Base-by-base conservation (phyloP, 1,140 invertebrate genomes). In the Bombus polaris region DNA sequence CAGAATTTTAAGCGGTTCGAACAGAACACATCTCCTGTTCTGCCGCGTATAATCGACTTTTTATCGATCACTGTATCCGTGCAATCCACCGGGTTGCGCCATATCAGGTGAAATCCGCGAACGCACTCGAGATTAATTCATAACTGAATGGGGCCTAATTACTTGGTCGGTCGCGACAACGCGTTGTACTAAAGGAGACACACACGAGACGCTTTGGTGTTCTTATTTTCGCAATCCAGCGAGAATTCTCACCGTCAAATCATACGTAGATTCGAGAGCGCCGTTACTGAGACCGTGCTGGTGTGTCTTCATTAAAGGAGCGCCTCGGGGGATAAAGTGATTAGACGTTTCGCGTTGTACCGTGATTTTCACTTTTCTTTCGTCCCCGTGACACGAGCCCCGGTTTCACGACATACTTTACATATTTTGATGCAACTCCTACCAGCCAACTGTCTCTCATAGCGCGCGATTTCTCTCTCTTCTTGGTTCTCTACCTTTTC, bases 121-220 rank as follows among this genome's bases (percentile, higher is more conserved):
- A 83, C 44, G 32, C 47, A 62, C 73, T n/a, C 53, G 76, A 84
- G 68, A 80, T 80, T 85, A 85, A 85, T 73, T 37, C 83, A 57
- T 85, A 85, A 85, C 44, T 85, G 77, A 85, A 85, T 85, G 42
- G 76, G 37, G 42, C 32, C 76, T 85, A 85, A 85, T 85, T 85
- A 85, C 83, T 65, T 15, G 53, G 47, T 59, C 5, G 72, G 44
- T 53, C 44, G 78, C n/a, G 71, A 73, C 81, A 62, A 76, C 39
- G 15, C 13, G 59, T 62, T 15, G 42, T 83, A 85, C 57, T 73
- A 73, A 80, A 71, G 65, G 77, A 80, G 70, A 79, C 53, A 85
- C 42, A 80, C 53, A 42, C 76, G 77, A 73, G 37, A 59, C 53
- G 66, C 28, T 44, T 12, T 22, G 77, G 39, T 79, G 83, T 73